A percentile compares a stretch with the other conserved stretches of the same genome.
These are phyloP conservation scores for Lepilemur ruficaudatus DNA, from an alignment of 2,797 vertebrate species.

Conservation along the genomic window DNA sequence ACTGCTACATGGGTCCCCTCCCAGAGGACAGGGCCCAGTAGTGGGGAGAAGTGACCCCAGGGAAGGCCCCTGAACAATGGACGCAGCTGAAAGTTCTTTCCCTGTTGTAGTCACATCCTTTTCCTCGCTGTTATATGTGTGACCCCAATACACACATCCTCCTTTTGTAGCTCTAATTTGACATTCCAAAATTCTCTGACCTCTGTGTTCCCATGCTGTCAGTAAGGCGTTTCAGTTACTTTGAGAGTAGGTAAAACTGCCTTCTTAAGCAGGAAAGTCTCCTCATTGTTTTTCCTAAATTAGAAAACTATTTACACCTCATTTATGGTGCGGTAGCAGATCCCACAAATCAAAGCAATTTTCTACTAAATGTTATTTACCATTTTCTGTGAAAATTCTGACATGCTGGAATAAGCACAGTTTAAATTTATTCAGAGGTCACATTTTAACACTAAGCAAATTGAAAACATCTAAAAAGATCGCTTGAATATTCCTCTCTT, in stretches of 20 bases:
- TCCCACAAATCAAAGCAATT: not conserved
- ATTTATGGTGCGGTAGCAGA: not conserved
- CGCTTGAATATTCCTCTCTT: not conserved
- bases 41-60: not conserved
- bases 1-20: not conserved
- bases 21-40: not conserved
- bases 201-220: not conserved
- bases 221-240: not conserved
- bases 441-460: not conserved
- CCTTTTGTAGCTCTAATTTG: not conserved
- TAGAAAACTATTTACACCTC: constrained; percentile 26
- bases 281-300: not conserved
- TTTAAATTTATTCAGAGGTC: constrained; percentile 14
- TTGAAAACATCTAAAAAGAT: constrained; percentile 4
- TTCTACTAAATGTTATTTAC: not conserved
- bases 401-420: not conserved
- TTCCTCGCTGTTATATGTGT: not conserved
- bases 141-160: not conserved
- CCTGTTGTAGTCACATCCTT: not conserved
- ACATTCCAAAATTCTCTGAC: not conserved
- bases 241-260: not conserved
- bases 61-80: not conserved
- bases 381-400: constrained; percentile 20
- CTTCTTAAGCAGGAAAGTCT: not conserved
- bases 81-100: not conserved